A percentile compares a stretch with the other conserved stretches of the same genome.
phyloP scores from a whole-genome alignment of 2,888 invertebrate genomes.

The Coelinius sp. region DNA sequence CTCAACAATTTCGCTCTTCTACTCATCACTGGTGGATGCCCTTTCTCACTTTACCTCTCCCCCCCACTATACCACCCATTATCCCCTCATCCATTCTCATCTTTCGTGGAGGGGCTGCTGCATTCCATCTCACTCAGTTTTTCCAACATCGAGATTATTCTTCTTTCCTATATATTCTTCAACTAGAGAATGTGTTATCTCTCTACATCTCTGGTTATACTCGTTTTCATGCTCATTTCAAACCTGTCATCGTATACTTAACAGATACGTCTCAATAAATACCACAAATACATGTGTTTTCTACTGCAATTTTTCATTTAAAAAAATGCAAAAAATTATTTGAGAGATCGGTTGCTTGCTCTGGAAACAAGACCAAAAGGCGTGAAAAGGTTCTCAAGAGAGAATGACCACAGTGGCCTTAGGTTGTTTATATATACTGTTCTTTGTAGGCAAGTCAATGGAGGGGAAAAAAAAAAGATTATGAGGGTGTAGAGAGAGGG shows the following conservation, averaged over 20 bases:
- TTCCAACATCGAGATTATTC: too few relatives aligned
- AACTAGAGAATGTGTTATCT: slow-evolving; percentile 23
- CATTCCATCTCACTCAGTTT: slow-evolving; percentile 17
- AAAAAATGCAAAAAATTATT: background rate
- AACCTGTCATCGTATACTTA: too few relatives aligned
- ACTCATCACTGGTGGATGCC: slow-evolving; percentile 15
- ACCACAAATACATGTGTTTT: too few relatives aligned
- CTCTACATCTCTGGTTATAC: slow-evolving; percentile 44
- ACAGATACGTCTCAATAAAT: too few relatives aligned
- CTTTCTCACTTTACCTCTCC: slow-evolving; percentile 41
- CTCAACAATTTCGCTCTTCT: slow-evolving; percentile 31
- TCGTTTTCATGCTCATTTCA: too few relatives aligned
- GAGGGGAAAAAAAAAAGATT: slow-evolving; percentile 9
- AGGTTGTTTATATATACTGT: slow-evolving; percentile 6
- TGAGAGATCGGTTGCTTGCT: background rate
- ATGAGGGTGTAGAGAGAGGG: background rate
- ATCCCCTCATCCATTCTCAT: slow-evolving; percentile 26
- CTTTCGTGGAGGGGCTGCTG: background rate
- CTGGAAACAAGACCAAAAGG: background rate
- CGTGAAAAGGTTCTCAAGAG: slow-evolving; percentile 19
- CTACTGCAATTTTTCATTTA: too few relatives aligned
- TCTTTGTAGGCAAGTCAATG: background rate
- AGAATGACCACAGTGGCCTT: slow-evolving; percentile 14
- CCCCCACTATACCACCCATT: too few relatives aligned
- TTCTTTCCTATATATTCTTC: slow-evolving; percentile 37